These are phyloP conservation scores for Octopus bimaculoides DNA, from an alignment of 1,140 invertebrate genomes.

Conservation along the genomic window DNA sequence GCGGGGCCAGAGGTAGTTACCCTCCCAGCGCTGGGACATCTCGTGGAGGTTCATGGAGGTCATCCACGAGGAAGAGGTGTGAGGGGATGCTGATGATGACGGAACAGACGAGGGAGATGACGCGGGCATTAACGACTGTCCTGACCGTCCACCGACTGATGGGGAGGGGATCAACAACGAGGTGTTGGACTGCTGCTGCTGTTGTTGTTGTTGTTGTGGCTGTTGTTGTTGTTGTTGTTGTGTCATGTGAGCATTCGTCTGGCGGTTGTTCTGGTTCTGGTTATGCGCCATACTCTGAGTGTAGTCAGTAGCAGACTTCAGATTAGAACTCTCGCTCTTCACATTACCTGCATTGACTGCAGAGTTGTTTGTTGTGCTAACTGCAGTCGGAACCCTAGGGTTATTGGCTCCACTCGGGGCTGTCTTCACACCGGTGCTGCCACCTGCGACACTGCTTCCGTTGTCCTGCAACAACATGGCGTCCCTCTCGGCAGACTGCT, in stretches of 20 bases:
- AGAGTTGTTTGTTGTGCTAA: neutral
- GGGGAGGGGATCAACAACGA: neutral
- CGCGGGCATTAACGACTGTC: neutral
- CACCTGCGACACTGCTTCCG: neutral
- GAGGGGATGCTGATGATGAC: neutral
- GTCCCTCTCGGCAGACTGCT: neutral
- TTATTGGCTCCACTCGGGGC: neutral
- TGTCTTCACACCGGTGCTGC: neutral
- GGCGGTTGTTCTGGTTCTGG: neutral
- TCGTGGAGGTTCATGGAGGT: neutral
- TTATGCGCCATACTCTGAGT: neutral
- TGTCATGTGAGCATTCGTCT: neutral
- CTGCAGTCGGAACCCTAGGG: neutral
- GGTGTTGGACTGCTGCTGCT: neutral
- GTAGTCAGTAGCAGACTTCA: neutral
- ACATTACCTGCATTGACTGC: neutral
- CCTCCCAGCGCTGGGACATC: conserved; percentile 1
- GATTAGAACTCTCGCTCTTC: neutral
- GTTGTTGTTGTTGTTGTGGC: neutral
- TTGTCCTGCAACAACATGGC: neutral
- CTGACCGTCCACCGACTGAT: neutral
- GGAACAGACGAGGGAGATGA: neutral
- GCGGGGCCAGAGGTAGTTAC: neutral
- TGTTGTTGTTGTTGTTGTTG: neutral
- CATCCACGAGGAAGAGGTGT: neutral